Evolutionary conservation across 1,140 invertebrate genomes (phyloP), one percentile per base, ranked within the genome.

Genomic region (Drosophila varians): DNA sequence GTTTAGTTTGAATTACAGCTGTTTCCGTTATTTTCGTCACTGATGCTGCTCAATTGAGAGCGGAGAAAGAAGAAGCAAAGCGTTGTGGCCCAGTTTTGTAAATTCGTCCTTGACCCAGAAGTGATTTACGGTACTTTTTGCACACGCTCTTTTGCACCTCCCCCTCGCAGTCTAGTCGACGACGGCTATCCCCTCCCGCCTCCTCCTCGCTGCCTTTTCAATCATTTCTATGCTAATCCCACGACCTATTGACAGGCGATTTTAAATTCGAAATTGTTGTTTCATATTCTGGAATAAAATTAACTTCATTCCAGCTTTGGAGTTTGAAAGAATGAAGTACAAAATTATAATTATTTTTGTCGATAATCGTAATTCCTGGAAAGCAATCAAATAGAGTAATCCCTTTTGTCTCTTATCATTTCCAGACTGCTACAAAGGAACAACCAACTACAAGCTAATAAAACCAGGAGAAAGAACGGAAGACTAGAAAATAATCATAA

Each of bases 381-480:
- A 38, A 38, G n/a, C 12, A 38, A 16, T 34, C 31, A 34, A 34
- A 16, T 14, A 14, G 14, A 14, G 6, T 8, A 16, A 8, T 40
- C 18, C 8, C 7, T 28, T 4, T 11, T 11, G 9, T 28, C 1
- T 38, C 5, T 14, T 40, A n/a, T 7, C 36, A 12, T 2, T 86
- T 46, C 6, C 74, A 87, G 82, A 87, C 82, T 87, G 82, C 71
- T 77, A 80, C 45, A 73, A 80, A 74, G 82, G 83, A 87, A 87
- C 82, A 87, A 86, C 68, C 75, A 75, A 47, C 31, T 53, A 76
- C 70, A 79, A 86, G 68, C 58, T 66, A 68, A 75, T 62, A 46
- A 53, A 74, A 61, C 34, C 45, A 84, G 83, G 82, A 86, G 86
- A 80, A 79, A 86, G 80, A 86, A 66, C 64, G 69, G 77, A 87